Conservation (phyloP, 1,140 invertebrate genomes). For the Gonatopus flavifemur region DNA sequence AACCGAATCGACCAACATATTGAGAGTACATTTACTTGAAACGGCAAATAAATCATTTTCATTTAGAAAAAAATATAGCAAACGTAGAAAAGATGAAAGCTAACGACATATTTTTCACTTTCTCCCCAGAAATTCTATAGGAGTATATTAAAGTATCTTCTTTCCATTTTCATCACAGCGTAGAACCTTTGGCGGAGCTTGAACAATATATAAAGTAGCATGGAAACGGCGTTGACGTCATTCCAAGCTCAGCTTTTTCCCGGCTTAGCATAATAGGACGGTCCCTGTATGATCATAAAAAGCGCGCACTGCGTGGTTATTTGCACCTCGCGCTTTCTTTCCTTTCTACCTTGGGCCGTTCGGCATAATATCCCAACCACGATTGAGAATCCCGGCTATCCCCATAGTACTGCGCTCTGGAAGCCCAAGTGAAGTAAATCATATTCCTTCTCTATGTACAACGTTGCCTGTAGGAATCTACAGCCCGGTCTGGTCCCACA, state of each 20-base stretch:
- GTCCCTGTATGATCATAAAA: constrained; percentile 6
- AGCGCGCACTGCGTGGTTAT: background rate
- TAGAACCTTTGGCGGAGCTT: too few relatives aligned
- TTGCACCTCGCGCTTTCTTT: constrained; percentile 1
- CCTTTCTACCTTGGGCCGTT: constrained; percentile 1
- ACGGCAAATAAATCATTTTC: too few relatives aligned
- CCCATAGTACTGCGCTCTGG: constrained; percentile 1
- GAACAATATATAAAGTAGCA: too few relatives aligned
- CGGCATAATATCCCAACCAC: constrained; percentile 15
- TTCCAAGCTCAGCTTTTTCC: background rate
- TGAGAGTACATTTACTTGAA: too few relatives aligned
- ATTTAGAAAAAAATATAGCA: too few relatives aligned
- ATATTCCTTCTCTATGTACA: constrained; percentile 11
- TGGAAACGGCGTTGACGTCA: constrained; percentile 5
- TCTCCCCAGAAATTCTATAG: too few relatives aligned
- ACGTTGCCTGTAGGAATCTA: background rate
- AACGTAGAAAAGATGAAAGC: too few relatives aligned
- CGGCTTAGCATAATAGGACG: constrained; percentile 3
- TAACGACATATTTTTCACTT: too few relatives aligned
- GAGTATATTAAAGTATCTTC: too few relatives aligned
- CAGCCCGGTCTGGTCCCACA: constrained; percentile 15
- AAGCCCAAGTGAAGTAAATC: constrained; percentile 14
- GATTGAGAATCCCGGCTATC: background rate
- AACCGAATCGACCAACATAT: too few relatives aligned
- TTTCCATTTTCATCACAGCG: too few relatives aligned